These are phyloP conservation scores for Chamaetylas fuelleborni DNA, from an alignment of 2,113 vertebrate species.

Conservation along the genomic window DNA sequence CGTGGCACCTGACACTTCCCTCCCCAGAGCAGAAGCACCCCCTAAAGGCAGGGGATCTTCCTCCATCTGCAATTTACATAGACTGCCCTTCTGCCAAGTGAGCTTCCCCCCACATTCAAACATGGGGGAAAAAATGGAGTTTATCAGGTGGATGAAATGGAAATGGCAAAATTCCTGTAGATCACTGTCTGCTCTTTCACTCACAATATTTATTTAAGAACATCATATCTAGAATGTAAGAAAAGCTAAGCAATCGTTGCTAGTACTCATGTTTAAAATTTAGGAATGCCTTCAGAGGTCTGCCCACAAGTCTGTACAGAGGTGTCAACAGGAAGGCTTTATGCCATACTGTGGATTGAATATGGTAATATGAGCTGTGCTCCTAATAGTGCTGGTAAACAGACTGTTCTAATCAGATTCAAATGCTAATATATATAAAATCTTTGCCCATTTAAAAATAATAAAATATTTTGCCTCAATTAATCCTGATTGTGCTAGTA, in stretches of 20 bases:
- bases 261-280: not conserved
- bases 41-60: not conserved
- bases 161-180: not conserved
- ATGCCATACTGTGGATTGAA: not conserved
- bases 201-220: not conserved
- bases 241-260: not conserved
- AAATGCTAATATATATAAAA: constrained; percentile 64
- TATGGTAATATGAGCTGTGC: not conserved
- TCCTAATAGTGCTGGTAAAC: constrained; percentile 24
- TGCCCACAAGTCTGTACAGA: not conserved
- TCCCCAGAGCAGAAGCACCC: not conserved
- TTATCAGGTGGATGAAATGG: not conserved
- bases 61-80: accelerated
- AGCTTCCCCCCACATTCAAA: not conserved
- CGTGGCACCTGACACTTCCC: not conserved
- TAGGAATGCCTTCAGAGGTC: not conserved
- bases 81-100: not conserved
- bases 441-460: constrained; percentile 74
- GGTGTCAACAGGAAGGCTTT: not conserved
- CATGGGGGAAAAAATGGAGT: accelerated
- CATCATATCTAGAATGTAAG: not conserved
- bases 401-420: constrained; percentile 69
- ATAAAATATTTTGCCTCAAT: constrained; percentile 70
- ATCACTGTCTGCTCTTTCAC: not conserved
- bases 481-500: constrained; percentile 71